These are phyloP conservation scores for Elysia chlorotica DNA, from an alignment of 1,140 invertebrate species.

Conservation along the genomic window DNA sequence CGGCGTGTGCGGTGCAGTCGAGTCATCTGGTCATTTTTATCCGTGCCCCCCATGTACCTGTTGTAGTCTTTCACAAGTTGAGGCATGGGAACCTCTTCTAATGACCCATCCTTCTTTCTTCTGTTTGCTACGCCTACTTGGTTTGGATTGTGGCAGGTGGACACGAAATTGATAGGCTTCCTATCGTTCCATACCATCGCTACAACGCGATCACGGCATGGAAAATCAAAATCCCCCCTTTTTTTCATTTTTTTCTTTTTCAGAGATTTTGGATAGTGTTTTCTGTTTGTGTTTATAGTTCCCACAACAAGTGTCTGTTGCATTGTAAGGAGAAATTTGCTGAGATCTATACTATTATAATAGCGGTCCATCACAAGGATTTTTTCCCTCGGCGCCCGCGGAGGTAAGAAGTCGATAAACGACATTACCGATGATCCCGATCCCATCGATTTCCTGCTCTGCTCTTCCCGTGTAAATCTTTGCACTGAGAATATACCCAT, in stretches of 20 bases:
- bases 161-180: neutral
- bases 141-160: neutral
- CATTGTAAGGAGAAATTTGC: constrained; percentile 40
- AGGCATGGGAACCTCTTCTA: neutral
- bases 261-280: constrained; percentile 14
- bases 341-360: constrained; percentile 56
- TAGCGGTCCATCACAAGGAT: constrained; percentile 61
- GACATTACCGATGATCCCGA: neutral
- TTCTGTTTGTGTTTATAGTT: constrained; percentile 19
- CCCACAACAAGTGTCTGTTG: constrained; percentile 39
- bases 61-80: neutral
- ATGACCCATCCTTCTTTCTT: neutral
- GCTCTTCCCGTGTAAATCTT: constrained; percentile 26
- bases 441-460: neutral
- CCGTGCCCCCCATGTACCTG: neutral
- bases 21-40: constrained; percentile 6
- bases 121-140: neutral
- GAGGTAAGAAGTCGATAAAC: neutral
- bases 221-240: neutral
- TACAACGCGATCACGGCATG: neutral
- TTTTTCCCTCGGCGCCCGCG: constrained; percentile 9
- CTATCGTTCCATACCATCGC: neutral
- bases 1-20: neutral
- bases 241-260: neutral
- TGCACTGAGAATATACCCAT: constrained; percentile 20